Evolutionary conservation across 2,113 vertebrate genomes (phyloP).

Genomic region (Hippocampus mohnikei): DNA sequence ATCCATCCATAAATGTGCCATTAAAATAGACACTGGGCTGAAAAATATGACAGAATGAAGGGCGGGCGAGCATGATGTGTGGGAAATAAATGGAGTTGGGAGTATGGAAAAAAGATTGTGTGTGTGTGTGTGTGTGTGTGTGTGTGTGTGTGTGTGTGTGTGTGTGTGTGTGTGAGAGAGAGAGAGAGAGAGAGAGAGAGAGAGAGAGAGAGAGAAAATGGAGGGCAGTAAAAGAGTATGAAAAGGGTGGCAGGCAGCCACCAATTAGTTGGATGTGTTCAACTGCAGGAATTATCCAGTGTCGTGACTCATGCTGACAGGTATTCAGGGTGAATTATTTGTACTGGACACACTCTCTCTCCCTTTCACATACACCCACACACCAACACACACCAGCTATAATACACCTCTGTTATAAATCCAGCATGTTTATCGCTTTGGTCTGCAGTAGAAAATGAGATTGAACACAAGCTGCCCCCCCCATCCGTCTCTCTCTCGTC

Average conservation of each 20-base stretch:
- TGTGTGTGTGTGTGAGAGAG: background rate
- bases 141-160: background rate
- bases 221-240: constrained; percentile 11
- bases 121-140: background rate
- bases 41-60: constrained; percentile 15
- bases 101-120: background rate
- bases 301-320: constrained; percentile 74
- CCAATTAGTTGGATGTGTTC: constrained; percentile 83
- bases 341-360: constrained; percentile 26
- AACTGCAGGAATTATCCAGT: constrained; percentile 78
- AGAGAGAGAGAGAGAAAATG: background rate
- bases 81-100: constrained; percentile 32
- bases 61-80: constrained; percentile 21
- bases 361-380: background rate
- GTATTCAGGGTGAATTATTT: constrained; percentile 69
- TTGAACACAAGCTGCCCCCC: constrained; percentile 53
- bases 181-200: background rate
- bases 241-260: constrained; percentile 75
- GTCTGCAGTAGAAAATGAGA: constrained; percentile 64
- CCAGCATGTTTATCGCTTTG: constrained; percentile 59
- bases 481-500: constrained; percentile 10
- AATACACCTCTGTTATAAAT: constrained; percentile 59
- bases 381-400: constrained; percentile 18
- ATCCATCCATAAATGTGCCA: constrained; percentile 93
- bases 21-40: constrained; percentile 75